Percentiles rank a stretch among this genome's conserved stretches.
Conservation (phyloP, 2,797 vertebrate species). For the Vespertilio murinus region DNA sequence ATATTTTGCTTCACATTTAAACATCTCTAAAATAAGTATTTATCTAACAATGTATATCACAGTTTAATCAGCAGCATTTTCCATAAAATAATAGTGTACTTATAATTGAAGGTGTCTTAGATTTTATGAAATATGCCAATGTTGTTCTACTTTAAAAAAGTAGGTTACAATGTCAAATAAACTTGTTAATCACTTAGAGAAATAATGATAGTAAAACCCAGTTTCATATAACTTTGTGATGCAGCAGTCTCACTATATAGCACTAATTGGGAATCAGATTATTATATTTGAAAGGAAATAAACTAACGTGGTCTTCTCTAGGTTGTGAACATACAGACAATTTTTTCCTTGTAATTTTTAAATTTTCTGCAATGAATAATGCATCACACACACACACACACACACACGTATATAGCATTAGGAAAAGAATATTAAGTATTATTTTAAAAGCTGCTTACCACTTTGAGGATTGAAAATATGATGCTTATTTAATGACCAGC, state of each 20-base stretch:
- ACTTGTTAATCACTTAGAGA: neutral
- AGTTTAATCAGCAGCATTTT: conserved; percentile 2
- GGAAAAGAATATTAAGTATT: conserved; percentile 15
- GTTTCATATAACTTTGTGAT: neutral
- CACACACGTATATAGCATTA: neutral
- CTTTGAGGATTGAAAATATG: conserved; percentile 95
- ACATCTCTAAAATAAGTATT: neutral
- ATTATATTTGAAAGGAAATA: conserved; percentile 5
- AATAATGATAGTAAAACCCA: conserved; percentile 31
- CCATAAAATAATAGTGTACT: neutral
- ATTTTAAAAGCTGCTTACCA: conserved; percentile 86
- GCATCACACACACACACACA: neutral
- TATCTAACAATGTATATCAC: neutral
- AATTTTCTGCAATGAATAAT: conserved; percentile 38
- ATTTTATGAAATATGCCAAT: neutral
- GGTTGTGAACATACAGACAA: neutral
- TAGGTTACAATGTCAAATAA: neutral
- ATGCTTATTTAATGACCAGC: conserved; percentile 97
- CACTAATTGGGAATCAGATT: conserved; percentile 33
- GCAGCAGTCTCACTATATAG: neutral
- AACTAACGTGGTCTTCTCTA: neutral
- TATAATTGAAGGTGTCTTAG: neutral
- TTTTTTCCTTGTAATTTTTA: conserved; percentile 28
- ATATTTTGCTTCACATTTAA: neutral
- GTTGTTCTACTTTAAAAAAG: neutral